Evolutionary conservation across 2,888 invertebrate species (phyloP), one percentile per base, ranked within the genome.

Genomic region (Acronicta psi): DNA sequence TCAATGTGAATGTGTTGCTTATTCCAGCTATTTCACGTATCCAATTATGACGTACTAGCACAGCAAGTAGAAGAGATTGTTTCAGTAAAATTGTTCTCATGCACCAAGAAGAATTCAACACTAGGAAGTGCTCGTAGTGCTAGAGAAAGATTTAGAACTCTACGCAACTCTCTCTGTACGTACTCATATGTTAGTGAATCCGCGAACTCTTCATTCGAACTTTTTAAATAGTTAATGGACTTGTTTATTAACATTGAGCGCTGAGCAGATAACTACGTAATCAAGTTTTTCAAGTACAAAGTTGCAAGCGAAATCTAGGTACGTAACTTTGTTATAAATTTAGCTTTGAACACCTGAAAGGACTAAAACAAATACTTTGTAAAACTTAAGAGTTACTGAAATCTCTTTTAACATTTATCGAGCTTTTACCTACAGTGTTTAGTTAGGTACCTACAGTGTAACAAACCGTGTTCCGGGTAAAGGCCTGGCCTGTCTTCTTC

Each of bases 191-290:
- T n/a, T n/a, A 59, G 42, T 31, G 55, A 62, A 60, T 60, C 42
- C 18, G 31, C 56, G 45, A 69, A 62, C 42, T 59, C 40, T 73
- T 53, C 55, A 63, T 57, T 59, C 46, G 50, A 66, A 73, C 55
- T 73, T 70, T n/a, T 57, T 25, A 53, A 61, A 61, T 52, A 67
- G 73, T 73, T 73, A 70, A 61, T 52, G 44, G 44, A 56, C 56
- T 73, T 57, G 8, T 49, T 53, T 63, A 47, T 69, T 11, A 29
- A 11, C 29, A 60, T 56, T 56, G 53, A 41, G 50, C 45, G 54
- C 44, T 56, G 50, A 53, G 50, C 40, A 56, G 36, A 44, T 59
- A 65, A 2, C 38, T 38, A 38, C 6, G 38, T 38, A 17, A 34
- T 45, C 17, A 69, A 62, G 55, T 69, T 65, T 42, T 16, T 1